Percentiles rank a stretch among this genome's conserved stretches.
These are phyloP conservation scores for Copsychus sechellarum DNA, from an alignment of 2,113 vertebrate genomes.

Conservation along the genomic window DNA sequence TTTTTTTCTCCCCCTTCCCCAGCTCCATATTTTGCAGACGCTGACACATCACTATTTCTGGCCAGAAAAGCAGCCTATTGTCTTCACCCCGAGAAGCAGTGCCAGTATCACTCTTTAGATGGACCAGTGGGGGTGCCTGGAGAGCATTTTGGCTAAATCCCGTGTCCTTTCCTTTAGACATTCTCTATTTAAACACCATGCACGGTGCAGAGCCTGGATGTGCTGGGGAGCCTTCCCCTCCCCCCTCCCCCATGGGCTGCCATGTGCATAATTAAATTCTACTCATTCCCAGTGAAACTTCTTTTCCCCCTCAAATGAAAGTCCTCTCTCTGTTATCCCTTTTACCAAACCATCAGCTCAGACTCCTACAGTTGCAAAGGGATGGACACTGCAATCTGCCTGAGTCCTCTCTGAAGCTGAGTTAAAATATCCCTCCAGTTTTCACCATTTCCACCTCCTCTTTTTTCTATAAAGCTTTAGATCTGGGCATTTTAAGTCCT, in stretches of 20 bases:
- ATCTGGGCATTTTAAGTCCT: background rate
- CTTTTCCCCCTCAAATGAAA: background rate
- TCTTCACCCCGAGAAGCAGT: slow-evolving; percentile 32
- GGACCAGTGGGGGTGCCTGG: slow-evolving; percentile 47
- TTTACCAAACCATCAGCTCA: background rate
- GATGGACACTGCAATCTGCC: background rate
- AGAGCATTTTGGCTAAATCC: slow-evolving; percentile 49
- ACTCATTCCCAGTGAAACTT: background rate
- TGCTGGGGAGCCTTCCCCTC: background rate
- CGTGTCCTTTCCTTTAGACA: background rate
- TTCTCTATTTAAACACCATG: slow-evolving; percentile 23
- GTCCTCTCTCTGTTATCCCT: background rate
- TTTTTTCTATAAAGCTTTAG: background rate
- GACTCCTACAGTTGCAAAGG: background rate
- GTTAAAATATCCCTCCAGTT: background rate
- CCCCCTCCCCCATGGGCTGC: background rate
- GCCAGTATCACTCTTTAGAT: slow-evolving; percentile 54
- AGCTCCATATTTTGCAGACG: slow-evolving; percentile 46
- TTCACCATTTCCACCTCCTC: background rate
- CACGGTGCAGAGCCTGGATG: slow-evolving; percentile 10
- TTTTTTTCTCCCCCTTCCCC: background rate
- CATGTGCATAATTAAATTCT: slow-evolving; percentile 41
- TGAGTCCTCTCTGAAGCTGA: background rate
- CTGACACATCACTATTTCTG: slow-evolving; percentile 69
- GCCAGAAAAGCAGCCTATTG: slow-evolving; percentile 61